A percentile compares a stretch with the other conserved stretches of the same genome.
Evolutionary conservation across 2,797 vertebrate genomes (phyloP).

Genomic region (Garrulus glandarius): DNA sequence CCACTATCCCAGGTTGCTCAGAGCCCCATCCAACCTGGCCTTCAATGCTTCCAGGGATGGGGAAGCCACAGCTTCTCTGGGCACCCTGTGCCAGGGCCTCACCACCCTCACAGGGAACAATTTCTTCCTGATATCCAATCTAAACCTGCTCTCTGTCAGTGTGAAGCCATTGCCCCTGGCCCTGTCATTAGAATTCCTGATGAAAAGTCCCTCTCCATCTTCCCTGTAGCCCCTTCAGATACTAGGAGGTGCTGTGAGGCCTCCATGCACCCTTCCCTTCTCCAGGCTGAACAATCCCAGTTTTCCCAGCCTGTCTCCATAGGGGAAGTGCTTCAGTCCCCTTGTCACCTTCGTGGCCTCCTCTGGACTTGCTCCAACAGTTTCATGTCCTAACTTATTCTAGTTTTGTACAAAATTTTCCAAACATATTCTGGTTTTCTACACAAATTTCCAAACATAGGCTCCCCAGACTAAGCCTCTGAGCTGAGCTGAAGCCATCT

Average conservation of each 20-base stretch:
- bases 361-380: neutral
- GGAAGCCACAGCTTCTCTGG: neutral
- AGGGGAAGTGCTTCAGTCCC: neutral
- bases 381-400: neutral
- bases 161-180: neutral
- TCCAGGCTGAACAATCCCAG: neutral
- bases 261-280: neutral
- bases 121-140: too few relatives aligned
- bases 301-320: neutral
- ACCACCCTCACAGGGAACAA: accelerated
- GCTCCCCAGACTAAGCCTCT: neutral
- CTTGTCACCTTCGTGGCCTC: neutral
- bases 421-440: neutral
- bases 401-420: neutral
- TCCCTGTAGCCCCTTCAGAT: neutral
- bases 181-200: neutral
- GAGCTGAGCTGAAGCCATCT: neutral
- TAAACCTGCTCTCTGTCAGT: neutral
- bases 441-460: neutral
- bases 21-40: neutral
- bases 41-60: neutral
- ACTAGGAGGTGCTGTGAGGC: neutral
- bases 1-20: neutral
- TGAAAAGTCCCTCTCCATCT: neutral
- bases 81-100: neutral